Conservation (phyloP, 2,797 vertebrate species). For the Pristis pectinata region DNA sequence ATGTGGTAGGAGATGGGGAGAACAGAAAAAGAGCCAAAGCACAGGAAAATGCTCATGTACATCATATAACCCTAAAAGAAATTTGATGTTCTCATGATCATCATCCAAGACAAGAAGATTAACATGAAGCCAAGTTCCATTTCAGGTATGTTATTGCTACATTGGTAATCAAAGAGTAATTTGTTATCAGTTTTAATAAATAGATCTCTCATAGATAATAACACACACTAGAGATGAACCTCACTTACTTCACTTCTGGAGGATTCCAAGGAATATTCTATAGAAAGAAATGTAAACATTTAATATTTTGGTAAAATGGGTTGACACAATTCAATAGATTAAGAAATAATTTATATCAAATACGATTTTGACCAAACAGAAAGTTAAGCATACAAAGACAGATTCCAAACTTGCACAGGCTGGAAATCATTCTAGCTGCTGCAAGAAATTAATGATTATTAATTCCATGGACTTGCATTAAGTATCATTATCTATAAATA, state of each 20-base stretch:
- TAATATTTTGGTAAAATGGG: not conserved
- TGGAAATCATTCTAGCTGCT: not conserved
- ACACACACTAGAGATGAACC: not conserved
- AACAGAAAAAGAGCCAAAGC: too few species aligned
- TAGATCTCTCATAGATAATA: not conserved
- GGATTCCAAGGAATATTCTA: conserved; percentile 77
- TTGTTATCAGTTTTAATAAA: not conserved
- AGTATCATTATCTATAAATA: not conserved
- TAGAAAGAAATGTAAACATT: conserved; percentile 43
- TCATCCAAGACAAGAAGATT: not conserved
- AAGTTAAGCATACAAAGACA: not conserved
- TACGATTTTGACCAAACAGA: not conserved
- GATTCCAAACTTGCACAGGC: not conserved
- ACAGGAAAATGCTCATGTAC: not conserved
- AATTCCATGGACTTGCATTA: not conserved
- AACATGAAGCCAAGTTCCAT: not conserved
- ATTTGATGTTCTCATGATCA: not conserved
- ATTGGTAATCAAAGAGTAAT: not conserved
- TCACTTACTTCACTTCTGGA: conserved; percentile 84
- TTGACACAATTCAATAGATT: not conserved
- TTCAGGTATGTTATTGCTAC: not conserved
- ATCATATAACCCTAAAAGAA: not conserved
- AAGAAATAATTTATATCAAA: not conserved
- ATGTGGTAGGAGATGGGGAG: too few species aligned
- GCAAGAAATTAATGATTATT: not conserved